Base-by-base conservation (phyloP, 2,113 vertebrate species). In the Symphodus melops region DNA sequence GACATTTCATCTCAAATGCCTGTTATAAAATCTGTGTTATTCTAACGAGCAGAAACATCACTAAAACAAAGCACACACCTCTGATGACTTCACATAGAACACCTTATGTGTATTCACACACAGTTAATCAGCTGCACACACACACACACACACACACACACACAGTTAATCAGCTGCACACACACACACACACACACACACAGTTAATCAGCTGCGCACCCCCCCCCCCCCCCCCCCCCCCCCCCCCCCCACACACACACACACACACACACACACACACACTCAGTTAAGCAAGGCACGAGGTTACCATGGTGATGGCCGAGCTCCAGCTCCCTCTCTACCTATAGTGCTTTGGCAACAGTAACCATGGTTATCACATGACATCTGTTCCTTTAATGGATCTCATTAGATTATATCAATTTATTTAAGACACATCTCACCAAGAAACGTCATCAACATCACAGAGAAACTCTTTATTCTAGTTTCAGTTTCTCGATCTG, bases 301-400 rank as follows among this genome's bases (percentile, higher is more conserved):
- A 72, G 77, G 92, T 92, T 92, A 82, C 91, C 86, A 93, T 91
- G 88, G 92, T 76, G 85, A 93, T 85, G 85, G 85, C 80, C 79
- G 82, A 86, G 86, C 83, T 87, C 72, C 79, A 86, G 68, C 67
- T 79, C 61, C 71, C 55, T 25, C 75, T 87, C 82, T 83, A 88
- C 87, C 87, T 91, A 86, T 90, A 90, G 87, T 82, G 49, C 85
- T 87, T 86, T 72, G 85, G 87, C 85, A 91, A 90, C 86, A 64
- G 86, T 89, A 82, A 68, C 88, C 87, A 92, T 90, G 86, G 83
- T 83, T 88, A 82, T 88, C 59, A 28, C 78, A 59, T 79, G 72
- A 85, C 88, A 90, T 92, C 79, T 87, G 81, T 77, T 88, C 58
- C 23, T 84, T 87, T 84, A 89, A 89, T 85, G 74, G 81, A 78